Base-by-base conservation (phyloP, 2,797 vertebrate species). In the Siniperca obscura region DNA sequence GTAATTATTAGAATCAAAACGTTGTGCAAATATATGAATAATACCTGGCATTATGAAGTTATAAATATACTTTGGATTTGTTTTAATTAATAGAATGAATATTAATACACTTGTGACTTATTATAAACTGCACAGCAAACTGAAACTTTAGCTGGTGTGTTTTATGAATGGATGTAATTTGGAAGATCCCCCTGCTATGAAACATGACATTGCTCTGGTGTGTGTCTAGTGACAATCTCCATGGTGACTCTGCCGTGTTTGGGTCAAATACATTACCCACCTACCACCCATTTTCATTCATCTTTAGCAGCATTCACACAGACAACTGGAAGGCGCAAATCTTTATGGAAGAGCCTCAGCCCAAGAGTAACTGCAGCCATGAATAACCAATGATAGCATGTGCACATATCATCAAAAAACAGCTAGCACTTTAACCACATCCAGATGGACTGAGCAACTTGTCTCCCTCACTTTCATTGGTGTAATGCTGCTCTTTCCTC, bases 361-460 rank as follows among this genome's bases (percentile, higher is more conserved):
- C 84, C 57, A 50, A 1, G 14, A 76, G 72, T 70, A 72, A 71
- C 66, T 60, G 76, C 71, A 69, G 76, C 42, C 70, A 86, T 77
- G 76, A 89, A 89, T 88, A 87, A 92, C 88, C 78, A 74, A 30
- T 68, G 83, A 91, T 87, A 88, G 86, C 77, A 65, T 50, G 70
- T 70, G 74, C 55, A 21, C 73, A 79, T 72, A 91, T 87, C 86
- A 79, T 90, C 71, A 80, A 52, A 70, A 87, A 82, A 71, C 78
- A 80, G 78, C 82, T 44, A 46, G 57, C 76, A 64, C 66, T 30
- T 34, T 92, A 94, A 94, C 84, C 74, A 86, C 66, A 76, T 91
- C 89, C 94, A 95, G 93, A 93, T 93, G 93, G 50, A 77, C 13
- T 0, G 48, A 74, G 74, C 78, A 67, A n/a, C 86, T 77, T 7